Conservation (phyloP, 1,140 invertebrate species). For the Nephotettix cincticeps region DNA sequence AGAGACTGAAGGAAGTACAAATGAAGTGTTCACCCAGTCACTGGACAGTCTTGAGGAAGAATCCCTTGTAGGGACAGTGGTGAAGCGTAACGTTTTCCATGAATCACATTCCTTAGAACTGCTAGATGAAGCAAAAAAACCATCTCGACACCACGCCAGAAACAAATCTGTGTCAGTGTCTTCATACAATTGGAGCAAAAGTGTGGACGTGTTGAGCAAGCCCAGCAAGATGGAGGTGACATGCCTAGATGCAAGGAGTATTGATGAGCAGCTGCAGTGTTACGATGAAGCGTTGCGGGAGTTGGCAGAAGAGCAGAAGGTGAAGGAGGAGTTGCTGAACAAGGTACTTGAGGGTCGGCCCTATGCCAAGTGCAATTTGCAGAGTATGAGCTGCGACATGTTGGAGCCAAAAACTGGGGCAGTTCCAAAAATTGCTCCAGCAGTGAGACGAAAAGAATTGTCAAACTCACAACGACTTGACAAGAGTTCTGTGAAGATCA, state of each 20-base stretch:
- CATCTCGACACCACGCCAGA: constrained; percentile 31
- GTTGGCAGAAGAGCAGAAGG: constrained; percentile 35
- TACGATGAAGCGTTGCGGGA: constrained; percentile 43
- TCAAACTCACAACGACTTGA: too few species aligned
- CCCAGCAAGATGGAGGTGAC: constrained; percentile 18
- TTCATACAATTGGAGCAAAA: constrained; percentile 33
- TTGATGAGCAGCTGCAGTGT: constrained; percentile 41
- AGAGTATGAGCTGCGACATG: neutral
- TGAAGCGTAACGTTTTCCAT: constrained; percentile 33
- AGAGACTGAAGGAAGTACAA: neutral
- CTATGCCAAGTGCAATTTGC: neutral
- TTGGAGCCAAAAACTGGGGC: neutral
- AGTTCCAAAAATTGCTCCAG: neutral
- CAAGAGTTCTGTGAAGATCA: neutral
- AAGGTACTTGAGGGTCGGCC: neutral
- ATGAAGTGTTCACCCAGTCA: constrained; percentile 15
- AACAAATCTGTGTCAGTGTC: constrained; percentile 36
- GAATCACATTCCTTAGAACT: constrained; percentile 40
- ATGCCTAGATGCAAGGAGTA: constrained; percentile 33
- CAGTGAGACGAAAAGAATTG: too few species aligned
- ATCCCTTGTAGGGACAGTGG: constrained; percentile 28
- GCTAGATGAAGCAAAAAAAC: constrained; percentile 31
- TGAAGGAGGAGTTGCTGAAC: constrained; percentile 6
- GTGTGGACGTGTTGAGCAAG: constrained; percentile 31
- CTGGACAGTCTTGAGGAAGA: constrained; percentile 24